Base-by-base conservation (phyloP, 2,888 invertebrate species). In the Exephanes ischioxanthus region DNA sequence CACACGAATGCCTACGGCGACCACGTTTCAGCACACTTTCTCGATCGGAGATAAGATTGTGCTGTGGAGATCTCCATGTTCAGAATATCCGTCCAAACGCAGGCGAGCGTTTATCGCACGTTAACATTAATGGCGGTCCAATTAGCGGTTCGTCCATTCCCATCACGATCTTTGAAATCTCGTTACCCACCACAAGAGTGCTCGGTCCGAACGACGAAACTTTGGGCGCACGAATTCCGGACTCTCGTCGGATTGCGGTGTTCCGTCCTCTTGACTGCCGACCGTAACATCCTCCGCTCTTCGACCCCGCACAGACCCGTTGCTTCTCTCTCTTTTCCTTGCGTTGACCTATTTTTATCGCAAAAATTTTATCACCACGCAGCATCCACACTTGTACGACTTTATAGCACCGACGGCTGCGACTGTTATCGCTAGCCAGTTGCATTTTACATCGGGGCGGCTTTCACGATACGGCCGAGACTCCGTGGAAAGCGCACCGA, bases 101-200 rank as follows among this genome's bases (percentile, higher is more conserved):
- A 7, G n/a, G 6, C n/a, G 7, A 63, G 30, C 61, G 61, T 63
- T 30, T n/a, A 6, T 33, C 16, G 30, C 16, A 1, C n/a, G 33
- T 41, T 37, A 51, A 67, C 51, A 51, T 53, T 77, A 37, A 67
- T 26, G 53, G 33, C 37, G 7, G 77, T 67, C 5, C 78, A 61
- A 78, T 78, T 78, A 58, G 78, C 16, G 58, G 45, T 58, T 37
- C 51, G 41, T 67, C 41, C 16, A 78, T 78, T 68, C 78, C 3
- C 66, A 41, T 67, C 66, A 70, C 68, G 78, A 41, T 30, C 58
- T n/a, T 30, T 16, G 19, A 45, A 70, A 68, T 45, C 78, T 68
- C 68, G 41, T 37, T 78, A 68, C 58, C 45, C 45, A 58, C 58
- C 58, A 19, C 53, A 55, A 63, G 45, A 14, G 33, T 63, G 33